A percentile compares a stretch with the other conserved stretches of the same genome.
These are phyloP conservation scores for Percopsis transmontana DNA, from an alignment of 2,113 vertebrate genomes.

Conservation along the genomic window DNA sequence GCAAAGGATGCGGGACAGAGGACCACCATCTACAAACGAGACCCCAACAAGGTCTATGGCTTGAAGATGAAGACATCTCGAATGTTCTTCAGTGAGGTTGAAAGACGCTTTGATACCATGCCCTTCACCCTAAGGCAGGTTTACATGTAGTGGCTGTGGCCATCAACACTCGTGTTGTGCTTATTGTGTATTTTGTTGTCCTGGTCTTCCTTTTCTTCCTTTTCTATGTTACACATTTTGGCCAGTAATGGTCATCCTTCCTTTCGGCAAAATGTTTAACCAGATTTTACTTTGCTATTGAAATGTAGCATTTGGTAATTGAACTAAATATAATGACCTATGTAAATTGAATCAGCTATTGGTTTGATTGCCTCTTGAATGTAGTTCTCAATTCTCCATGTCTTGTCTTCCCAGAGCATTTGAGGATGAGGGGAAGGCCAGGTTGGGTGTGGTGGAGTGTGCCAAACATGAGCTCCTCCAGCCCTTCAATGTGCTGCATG, in stretches of 20 bases:
- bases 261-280: background rate
- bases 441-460: slow-evolving; percentile 95
- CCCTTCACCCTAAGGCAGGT: slow-evolving; percentile 93
- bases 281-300: background rate
- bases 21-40: slow-evolving; percentile 97
- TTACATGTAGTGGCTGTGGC: background rate
- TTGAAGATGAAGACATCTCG: slow-evolving; percentile 99
- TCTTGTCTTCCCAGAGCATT: slow-evolving; percentile 81
- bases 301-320: too few species aligned
- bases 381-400: background rate
- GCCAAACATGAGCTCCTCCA: slow-evolving; percentile 96
- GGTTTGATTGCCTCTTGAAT: background rate
- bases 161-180: background rate
- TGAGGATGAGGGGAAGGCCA: slow-evolving; percentile 95
- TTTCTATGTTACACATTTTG: background rate
- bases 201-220: background rate
- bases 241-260: background rate
- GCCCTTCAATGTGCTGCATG: slow-evolving; percentile 94
- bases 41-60: slow-evolving; percentile 95
- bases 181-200: too few species aligned
- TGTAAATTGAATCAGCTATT: background rate
- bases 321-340: background rate
- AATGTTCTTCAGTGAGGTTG: slow-evolving; percentile 96
- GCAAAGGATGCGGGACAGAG: slow-evolving; percentile 93
- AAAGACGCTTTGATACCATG: slow-evolving; percentile 95